Percentiles rank a stretch among this genome's conserved stretches.
Conservation (phyloP, 1,140 invertebrate species). For the Macrobrachium rosenbergii region DNA sequence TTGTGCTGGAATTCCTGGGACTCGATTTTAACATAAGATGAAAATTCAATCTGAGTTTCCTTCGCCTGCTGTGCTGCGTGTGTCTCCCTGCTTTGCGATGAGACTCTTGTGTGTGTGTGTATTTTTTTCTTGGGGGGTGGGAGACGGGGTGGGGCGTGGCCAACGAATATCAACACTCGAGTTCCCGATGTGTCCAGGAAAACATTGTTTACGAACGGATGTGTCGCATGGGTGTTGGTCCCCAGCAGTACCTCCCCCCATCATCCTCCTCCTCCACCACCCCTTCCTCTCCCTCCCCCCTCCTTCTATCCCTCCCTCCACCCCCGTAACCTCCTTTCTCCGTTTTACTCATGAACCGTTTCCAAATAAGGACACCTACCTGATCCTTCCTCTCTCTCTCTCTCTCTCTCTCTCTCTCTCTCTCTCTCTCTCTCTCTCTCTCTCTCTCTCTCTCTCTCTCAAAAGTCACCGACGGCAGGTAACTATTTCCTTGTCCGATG, state of each 20-base stretch:
- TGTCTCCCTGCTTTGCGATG: no score
- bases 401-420: not conserved
- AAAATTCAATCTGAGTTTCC: no score
- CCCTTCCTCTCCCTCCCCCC: conserved; percentile 1
- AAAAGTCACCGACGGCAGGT: no score
- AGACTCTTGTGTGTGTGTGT: no score
- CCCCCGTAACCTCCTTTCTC: not conserved
- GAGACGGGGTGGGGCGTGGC: no score
- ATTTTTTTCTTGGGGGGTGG: no score
- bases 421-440: not conserved
- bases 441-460: conserved; percentile 33
- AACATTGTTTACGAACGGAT: conserved; percentile 38
- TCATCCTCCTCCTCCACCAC: not conserved
- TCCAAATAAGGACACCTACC: not conserved
- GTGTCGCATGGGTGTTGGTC: conserved; percentile 15
- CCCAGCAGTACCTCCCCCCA: not conserved
- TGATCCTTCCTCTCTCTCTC: not conserved
- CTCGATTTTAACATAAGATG: no score
- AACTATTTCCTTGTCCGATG: no score
- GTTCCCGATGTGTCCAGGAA: not conserved
- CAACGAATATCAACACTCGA: no score
- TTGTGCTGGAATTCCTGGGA: no score
- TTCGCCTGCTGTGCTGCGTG: no score
- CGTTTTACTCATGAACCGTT: not conserved
- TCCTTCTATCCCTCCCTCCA: conserved; percentile 8